Conservation (phyloP, 2,113 vertebrate genomes). For the Sceloporus tristichus region DNA sequence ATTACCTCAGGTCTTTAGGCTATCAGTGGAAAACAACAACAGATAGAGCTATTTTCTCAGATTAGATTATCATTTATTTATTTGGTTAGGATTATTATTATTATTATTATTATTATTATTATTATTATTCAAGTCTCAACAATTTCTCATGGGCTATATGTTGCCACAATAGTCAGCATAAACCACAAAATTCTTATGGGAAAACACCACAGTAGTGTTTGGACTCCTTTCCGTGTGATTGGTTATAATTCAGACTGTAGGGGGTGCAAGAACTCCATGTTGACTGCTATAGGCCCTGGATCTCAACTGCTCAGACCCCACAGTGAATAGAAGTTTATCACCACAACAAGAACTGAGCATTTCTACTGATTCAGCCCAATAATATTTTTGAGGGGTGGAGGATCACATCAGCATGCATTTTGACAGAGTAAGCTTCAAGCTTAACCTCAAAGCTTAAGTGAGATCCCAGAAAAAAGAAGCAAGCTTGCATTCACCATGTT, state of each 20-base stretch:
- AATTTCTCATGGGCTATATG: background rate
- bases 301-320: conserved; percentile 23
- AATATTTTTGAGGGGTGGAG: conserved; percentile 8
- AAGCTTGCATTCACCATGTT: background rate
- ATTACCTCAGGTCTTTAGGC: conserved; percentile 75
- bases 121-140: conserved; percentile 64
- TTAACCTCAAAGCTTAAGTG: conserved; percentile 46
- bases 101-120: conserved; percentile 40
- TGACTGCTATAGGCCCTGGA: conserved; percentile 30
- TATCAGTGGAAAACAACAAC: background rate
- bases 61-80: conserved; percentile 72
- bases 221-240: background rate
- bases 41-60: conserved; percentile 67
- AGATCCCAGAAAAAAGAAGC: conserved; percentile 44
- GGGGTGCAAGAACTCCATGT: conserved; percentile 92
- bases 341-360: background rate
- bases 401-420: conserved; percentile 30
- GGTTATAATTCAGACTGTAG: conserved; percentile 78
- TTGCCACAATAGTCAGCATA: background rate
- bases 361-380: conserved; percentile 9
- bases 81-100: conserved; percentile 46
- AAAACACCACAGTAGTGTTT: background rate
- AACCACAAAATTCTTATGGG: background rate
- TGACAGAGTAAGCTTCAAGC: conserved; percentile 45
- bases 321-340: conserved; percentile 34